Percentiles rank a stretch among this genome's conserved stretches.
Conservation (phyloP, 2,113 vertebrate species). For the Helogale parvula region DNA sequence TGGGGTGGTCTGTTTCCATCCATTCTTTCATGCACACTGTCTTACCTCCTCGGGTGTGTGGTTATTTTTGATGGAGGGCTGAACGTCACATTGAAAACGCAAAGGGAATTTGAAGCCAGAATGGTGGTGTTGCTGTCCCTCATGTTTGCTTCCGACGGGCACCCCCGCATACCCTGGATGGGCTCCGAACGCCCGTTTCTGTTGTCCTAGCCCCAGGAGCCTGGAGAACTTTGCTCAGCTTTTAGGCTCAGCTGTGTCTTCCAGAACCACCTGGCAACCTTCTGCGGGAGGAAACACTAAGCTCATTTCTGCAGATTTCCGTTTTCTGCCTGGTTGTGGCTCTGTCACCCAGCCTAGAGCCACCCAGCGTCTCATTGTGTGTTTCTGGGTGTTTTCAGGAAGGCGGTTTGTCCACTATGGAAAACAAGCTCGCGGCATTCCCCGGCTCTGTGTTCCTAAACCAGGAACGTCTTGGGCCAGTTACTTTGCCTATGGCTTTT, state of each 20-base stretch:
- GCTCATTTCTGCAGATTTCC: accelerated
- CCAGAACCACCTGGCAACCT: accelerated
- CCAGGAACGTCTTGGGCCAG: accelerated
- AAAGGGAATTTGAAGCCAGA: accelerated
- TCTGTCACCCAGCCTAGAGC: not conserved
- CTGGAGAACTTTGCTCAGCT: no score
- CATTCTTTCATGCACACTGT: accelerated
- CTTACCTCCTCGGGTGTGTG: accelerated
- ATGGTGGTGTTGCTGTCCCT: accelerated
- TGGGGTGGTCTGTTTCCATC: not conserved
- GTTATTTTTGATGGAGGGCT: not conserved
- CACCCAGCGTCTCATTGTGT: accelerated
- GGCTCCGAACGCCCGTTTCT: no score
- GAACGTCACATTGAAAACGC: not conserved
- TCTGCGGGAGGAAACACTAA: accelerated
- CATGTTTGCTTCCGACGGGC: no score
- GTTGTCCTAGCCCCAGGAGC: not conserved
- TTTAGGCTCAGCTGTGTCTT: accelerated
- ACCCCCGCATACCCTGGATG: accelerated
- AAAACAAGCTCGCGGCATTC: accelerated
- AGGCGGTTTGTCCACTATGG: not conserved
- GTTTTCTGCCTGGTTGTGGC: not conserved
- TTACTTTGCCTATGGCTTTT: accelerated
- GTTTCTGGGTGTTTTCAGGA: not conserved
- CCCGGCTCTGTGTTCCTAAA: accelerated